phyloP scores from a whole-genome alignment of 1,140 invertebrate genomes.

The Zaprionus africanus region DNA sequence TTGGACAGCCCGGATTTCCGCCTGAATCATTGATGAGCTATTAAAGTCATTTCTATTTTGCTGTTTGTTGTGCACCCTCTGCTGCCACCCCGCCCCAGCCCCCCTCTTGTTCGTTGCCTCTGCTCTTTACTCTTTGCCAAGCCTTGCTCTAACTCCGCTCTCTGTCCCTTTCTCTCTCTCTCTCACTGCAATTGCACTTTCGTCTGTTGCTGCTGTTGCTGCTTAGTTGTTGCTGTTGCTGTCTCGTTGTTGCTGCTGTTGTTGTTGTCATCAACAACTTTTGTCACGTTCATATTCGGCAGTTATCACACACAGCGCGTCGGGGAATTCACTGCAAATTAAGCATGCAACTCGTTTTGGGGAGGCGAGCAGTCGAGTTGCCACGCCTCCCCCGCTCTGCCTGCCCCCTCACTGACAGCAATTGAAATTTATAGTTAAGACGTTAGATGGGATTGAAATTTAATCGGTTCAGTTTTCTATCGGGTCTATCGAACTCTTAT shows the following conservation, averaged over 20 bases:
- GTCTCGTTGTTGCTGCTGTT: background rate
- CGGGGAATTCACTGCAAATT: slow-evolving; percentile 50
- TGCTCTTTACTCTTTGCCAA: slow-evolving; percentile 8
- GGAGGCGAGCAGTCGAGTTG: background rate
- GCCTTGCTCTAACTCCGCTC: background rate
- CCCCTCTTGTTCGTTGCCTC: background rate
- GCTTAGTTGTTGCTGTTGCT: background rate
- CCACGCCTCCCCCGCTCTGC: background rate
- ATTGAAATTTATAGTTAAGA: slow-evolving; percentile 6
- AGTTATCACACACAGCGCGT: slow-evolving; percentile 47
- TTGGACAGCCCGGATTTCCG: slow-evolving; percentile 84
- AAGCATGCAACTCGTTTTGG: slow-evolving; percentile 31
- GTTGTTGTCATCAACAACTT: slow-evolving; percentile 52
- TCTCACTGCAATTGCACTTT: slow-evolving; percentile 43
- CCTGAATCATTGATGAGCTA: slow-evolving; percentile 84
- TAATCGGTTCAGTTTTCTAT: background rate
- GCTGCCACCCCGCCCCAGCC: background rate
- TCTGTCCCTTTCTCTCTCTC: background rate
- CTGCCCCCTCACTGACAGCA: background rate
- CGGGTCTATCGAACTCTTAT: background rate
- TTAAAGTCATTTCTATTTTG: slow-evolving; percentile 84
- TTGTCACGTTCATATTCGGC: slow-evolving; percentile 68
- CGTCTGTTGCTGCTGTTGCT: background rate
- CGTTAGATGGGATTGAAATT: background rate
- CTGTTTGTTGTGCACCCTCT: slow-evolving; percentile 66